Evolutionary conservation across 2,888 invertebrate genomes (phyloP).

Genomic region (Dusona sp.): DNA sequence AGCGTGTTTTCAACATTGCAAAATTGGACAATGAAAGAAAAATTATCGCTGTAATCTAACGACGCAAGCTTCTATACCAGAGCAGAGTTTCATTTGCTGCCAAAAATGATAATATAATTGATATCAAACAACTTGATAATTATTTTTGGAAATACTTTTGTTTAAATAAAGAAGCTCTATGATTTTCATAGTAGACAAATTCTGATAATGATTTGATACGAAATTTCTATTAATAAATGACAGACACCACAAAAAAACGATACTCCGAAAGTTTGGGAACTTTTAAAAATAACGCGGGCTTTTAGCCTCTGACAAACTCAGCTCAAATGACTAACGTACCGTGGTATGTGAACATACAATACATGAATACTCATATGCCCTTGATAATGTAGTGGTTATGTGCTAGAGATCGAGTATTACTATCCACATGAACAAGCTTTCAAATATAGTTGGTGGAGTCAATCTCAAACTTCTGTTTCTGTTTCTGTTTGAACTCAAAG

Average conservation of each 20-base stretch:
- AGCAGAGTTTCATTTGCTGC: too few relatives aligned
- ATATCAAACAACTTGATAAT: too few relatives aligned
- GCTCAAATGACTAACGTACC: not conserved
- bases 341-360: not conserved
- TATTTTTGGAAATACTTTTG: not conserved
- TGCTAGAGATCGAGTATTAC: constrained; percentile 25
- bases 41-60: too few relatives aligned
- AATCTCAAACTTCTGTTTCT: constrained; percentile 21
- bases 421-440: constrained; percentile 28
- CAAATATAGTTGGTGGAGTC: constrained; percentile 32
- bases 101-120: too few relatives aligned
- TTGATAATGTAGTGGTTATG: constrained; percentile 2
- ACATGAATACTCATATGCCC: not conserved
- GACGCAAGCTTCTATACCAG: too few relatives aligned
- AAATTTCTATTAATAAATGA: not conserved
- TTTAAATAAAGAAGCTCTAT: not conserved
- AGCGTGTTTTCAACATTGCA: not conserved
- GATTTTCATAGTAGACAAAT: not conserved
- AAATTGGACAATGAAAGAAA: not conserved
- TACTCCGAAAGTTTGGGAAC: not conserved
- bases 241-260: not conserved
- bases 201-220: not conserved
- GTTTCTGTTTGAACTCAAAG: constrained; percentile 39
- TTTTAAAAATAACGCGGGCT: constrained; percentile 16
- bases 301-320: constrained; percentile 1